Evolutionary conservation across 2,888 invertebrate species (phyloP).

Genomic region (Lissonota sp.): DNA sequence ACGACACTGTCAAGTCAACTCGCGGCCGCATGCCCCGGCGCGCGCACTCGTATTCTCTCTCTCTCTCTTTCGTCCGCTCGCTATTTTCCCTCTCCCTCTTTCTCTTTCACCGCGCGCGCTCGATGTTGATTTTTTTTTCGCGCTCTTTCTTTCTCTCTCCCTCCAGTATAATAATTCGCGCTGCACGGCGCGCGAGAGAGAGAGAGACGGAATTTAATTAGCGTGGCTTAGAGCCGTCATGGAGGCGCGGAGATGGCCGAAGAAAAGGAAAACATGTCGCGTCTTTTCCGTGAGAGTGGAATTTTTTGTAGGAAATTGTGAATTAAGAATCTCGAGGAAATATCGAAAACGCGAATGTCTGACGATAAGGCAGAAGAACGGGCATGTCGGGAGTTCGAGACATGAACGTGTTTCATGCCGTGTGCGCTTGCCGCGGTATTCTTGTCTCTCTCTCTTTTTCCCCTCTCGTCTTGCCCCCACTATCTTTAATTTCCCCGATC

Average conservation of each 20-base stretch:
- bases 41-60: conserved; percentile 49
- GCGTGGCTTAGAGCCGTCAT: conserved; percentile 41
- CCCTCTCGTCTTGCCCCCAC: conserved; percentile 56
- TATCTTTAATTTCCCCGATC: conserved; percentile 23
- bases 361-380: conserved; percentile 73
- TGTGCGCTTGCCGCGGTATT: conserved; percentile 71
- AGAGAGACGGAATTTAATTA: conserved; percentile 66
- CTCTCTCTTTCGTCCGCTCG: conserved; percentile 22
- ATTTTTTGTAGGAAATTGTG: neutral
- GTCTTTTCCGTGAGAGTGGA: neutral
- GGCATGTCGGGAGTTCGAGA: conserved; percentile 80
- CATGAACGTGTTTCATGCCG: conserved; percentile 76
- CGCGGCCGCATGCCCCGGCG: conserved; percentile 56
- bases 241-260: conserved; percentile 25
- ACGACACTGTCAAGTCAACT: conserved; percentile 63
- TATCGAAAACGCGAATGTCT: conserved; percentile 44
- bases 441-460: conserved; percentile 69
- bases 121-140: neutral
- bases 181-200: conserved; percentile 51
- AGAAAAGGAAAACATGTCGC: neutral
- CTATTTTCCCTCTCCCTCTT: conserved; percentile 32
- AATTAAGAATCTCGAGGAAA: conserved; percentile 29
- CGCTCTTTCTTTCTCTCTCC: conserved; percentile 21
- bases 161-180: conserved; percentile 54
- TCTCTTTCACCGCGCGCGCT: conserved; percentile 15